These are phyloP conservation scores for Tachina lurida DNA, from an alignment of 2,888 invertebrate genomes.

Conservation along the genomic window DNA sequence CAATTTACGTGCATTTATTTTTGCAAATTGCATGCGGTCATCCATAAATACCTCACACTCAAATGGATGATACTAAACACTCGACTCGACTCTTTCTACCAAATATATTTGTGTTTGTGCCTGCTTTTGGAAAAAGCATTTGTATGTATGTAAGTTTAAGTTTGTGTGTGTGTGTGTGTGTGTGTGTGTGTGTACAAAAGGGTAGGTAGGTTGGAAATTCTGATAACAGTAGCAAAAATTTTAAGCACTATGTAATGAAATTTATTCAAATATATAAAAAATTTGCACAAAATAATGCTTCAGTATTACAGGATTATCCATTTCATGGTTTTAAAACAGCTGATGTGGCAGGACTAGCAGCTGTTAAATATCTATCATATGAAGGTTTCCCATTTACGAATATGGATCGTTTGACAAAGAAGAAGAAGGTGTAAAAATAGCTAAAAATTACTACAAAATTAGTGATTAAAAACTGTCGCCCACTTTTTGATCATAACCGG, in stretches of 20 bases:
- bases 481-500: too few species aligned
- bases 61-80: slow-evolving; percentile 46
- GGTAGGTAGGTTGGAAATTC: background rate
- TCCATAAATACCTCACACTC: slow-evolving; percentile 70
- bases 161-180: background rate
- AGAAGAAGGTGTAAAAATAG: too few species aligned
- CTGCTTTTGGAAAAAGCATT: background rate
- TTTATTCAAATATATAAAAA: background rate
- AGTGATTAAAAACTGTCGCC: too few species aligned
- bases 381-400: too few species aligned
- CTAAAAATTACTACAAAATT: too few species aligned
- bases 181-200: background rate
- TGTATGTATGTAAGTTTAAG: background rate
- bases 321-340: too few species aligned
- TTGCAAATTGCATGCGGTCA: slow-evolving; percentile 71
- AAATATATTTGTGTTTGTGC: background rate
- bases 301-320: too few species aligned
- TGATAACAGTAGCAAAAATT: background rate
- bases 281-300: too few species aligned
- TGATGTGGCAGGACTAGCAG: too few species aligned
- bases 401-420: too few species aligned
- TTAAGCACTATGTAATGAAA: slow-evolving; percentile 9
- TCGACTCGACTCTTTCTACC: slow-evolving; percentile 16
- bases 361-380: too few species aligned
- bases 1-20: slow-evolving; percentile 70